Conservation (phyloP, 2,888 invertebrate genomes). For the Carpatolechia fugitivella region DNA sequence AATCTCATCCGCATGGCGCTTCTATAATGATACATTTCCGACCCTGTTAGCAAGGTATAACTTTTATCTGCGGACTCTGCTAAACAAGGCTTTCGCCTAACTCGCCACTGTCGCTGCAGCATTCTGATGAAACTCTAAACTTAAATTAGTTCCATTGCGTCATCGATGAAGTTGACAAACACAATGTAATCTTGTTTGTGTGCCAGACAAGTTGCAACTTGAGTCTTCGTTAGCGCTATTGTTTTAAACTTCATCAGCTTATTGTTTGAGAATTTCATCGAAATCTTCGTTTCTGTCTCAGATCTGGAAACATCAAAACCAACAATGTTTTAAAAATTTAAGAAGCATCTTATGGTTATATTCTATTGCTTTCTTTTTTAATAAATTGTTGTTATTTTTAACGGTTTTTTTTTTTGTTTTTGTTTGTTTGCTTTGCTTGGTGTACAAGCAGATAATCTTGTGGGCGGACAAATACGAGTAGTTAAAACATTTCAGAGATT, state of each 20-base stretch:
- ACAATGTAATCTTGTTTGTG: not conserved
- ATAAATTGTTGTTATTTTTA: too few relatives aligned
- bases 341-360: too few relatives aligned
- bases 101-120: conserved; percentile 29
- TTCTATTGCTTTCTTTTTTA: too few relatives aligned
- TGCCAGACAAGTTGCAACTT: not conserved
- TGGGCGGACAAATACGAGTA: too few relatives aligned
- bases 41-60: conserved; percentile 31
- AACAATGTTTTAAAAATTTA: too few relatives aligned
- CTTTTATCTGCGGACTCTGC: conserved; percentile 50
- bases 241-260: not conserved
- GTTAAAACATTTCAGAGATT: too few relatives aligned
- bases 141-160: conserved; percentile 54
- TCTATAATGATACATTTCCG: not conserved
- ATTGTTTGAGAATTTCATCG: not conserved
- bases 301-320: too few relatives aligned
- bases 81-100: conserved; percentile 62
- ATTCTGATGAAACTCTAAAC: conserved; percentile 51
- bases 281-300: too few relatives aligned
- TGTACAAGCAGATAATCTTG: too few relatives aligned
- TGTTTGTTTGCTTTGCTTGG: too few relatives aligned
- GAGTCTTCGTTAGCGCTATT: not conserved
- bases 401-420: too few relatives aligned
- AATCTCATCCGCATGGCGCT: too few relatives aligned
- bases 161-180: conserved; percentile 31